Base-by-base conservation (phyloP, 2,888 invertebrate species). In the Plebejus melissa region DNA sequence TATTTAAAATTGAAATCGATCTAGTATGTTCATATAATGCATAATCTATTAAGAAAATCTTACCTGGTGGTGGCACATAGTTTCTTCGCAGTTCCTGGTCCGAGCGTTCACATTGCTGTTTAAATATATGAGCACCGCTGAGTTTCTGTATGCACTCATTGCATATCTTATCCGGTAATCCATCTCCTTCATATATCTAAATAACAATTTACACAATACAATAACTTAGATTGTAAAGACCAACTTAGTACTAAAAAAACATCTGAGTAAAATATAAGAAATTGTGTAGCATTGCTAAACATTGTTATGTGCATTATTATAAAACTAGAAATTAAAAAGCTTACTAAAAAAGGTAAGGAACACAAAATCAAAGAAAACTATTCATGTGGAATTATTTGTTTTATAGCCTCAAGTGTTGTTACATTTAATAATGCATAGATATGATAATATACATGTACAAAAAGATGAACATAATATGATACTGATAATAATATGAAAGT, bases 111-210 rank as follows among this genome's bases (percentile, higher is more conserved):
- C 94, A 94, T 80, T 94, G 94, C 79, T 93, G 94, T 81, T 94
- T 94, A 79, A 94, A 94, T 77, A 94, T 93, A 78, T 90, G 93
- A 0, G 94, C 92, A 74, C 93, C 86, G 81, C 94, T 94, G 16
- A 94, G 86, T 79, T 94, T 94, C 79, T 94, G 94, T 75, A 94
- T 86, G 79, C 94, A 94, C 79, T 94, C 94, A 0, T 91, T 85
- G 80, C 94, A 94, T 50, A 94, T 88, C 82, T 94, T 94, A 77
- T 94, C 94, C 9, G 94, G 94, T 13, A 94, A 80, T 13, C 94
- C 94, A 81, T 94, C 94, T 32, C 94, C 94, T 80, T 94, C 94
- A 75, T 88, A 90, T 76, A 94, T 86, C 94, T 94, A 79, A 71
- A 71, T 13, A 50, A 65, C 13, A 13, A 36, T 65, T 65, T 5